A percentile compares a stretch with the other conserved stretches of the same genome.
Evolutionary conservation across 2,113 vertebrate genomes (phyloP).

Genomic region (Isichthys henryi): DNA sequence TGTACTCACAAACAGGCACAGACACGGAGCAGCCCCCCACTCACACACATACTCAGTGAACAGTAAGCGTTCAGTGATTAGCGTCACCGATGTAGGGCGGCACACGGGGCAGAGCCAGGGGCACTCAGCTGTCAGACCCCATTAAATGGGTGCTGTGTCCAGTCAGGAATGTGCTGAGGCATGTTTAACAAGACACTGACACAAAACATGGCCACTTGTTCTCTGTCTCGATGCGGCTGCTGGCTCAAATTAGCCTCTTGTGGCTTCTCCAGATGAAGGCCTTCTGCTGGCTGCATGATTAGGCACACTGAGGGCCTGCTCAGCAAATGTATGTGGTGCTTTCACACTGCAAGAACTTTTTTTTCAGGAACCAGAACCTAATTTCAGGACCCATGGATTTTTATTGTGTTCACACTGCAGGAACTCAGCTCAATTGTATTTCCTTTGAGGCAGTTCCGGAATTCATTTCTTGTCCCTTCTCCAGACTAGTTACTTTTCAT

Average conservation of each 20-base stretch:
- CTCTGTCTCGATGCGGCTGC: constrained; percentile 49
- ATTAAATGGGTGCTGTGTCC: constrained; percentile 65
- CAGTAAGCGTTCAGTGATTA: constrained; percentile 26
- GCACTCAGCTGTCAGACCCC: constrained; percentile 56
- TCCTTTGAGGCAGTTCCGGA: background rate
- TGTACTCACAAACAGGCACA: constrained; percentile 5
- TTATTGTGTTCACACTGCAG: background rate
- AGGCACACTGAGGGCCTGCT: background rate
- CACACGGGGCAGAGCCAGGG: constrained; percentile 22
- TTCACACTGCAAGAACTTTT: background rate
- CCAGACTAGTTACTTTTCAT: background rate
- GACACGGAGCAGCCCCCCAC: background rate
- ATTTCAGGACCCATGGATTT: background rate
- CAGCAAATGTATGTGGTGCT: background rate
- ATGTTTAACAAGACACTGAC: constrained; percentile 49
- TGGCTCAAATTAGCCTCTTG: constrained; percentile 23
- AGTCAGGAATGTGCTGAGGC: constrained; percentile 58
- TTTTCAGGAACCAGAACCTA: background rate
- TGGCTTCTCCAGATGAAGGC: constrained; percentile 2
- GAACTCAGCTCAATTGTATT: background rate
- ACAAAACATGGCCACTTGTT: constrained; percentile 72
- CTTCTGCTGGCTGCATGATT: background rate
- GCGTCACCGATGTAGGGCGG: constrained; percentile 24
- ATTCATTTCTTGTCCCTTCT: background rate
- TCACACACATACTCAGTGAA: constrained; percentile 8